Base-by-base conservation (phyloP, 1,140 invertebrate genomes). In the Sminthurides bifidus region DNA sequence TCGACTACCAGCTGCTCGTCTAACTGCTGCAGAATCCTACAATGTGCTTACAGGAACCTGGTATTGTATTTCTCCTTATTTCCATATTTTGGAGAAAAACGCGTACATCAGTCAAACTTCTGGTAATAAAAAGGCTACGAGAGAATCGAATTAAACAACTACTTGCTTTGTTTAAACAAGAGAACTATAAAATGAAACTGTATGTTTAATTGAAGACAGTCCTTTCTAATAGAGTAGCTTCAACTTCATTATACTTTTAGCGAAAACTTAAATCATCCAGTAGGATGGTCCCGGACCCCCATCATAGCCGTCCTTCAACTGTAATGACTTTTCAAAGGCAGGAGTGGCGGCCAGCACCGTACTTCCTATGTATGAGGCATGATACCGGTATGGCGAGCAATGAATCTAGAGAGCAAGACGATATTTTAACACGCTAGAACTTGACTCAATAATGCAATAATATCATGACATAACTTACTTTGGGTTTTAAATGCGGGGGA, bases 331-430 rank as follows among this genome's bases (percentile, higher is more conserved):
- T 46, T 76, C 67, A 66, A 79, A 81, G 17, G 72, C 73, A 10
- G 72, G 68, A 54, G 74, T 71, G 21, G 66, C 67, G 4, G 78
- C 76, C 44, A 80, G 67, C 12, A 73, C 68, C 53, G 77, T 77
- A 0, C 76, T 76, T 23, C 79, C 79, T 31, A 81, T 70, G 65
- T 74, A 81, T 2, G 78, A 75, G 27, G 77, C 75, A 67, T 81
- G 78, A 55, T 79, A 78, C 17, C 78, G 65, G 62, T 79, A 77
- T 2, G 76, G 74, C 15, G 76, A 76, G 2, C 73, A 73, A 66
- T 79, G 76, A 17, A 81, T 78, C 75, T 79, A 57, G 14, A 54
- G 15, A 30, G 10, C 46, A 52, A 52, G 14, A 35, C 27, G 40
- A 17, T 14, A 12, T 15, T 29, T 15, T 24, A 40, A 52, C 15